These are phyloP conservation scores for Protomyctophum bolini DNA, from an alignment of 2,113 vertebrate genomes.

Conservation along the genomic window DNA sequence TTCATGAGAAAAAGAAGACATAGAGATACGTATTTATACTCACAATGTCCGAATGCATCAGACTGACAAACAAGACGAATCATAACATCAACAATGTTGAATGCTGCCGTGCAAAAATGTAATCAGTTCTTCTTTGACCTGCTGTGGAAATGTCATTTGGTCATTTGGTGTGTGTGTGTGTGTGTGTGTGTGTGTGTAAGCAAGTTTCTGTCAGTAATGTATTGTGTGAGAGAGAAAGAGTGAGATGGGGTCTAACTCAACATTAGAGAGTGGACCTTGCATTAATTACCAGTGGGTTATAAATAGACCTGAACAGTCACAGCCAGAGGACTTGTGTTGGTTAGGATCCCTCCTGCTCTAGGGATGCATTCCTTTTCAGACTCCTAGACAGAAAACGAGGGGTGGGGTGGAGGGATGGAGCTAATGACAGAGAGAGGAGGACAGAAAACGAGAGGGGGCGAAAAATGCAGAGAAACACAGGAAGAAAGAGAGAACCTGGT, in stretches of 20 bases:
- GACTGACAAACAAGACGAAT: slow-evolving; percentile 3
- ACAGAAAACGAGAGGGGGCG: slow-evolving; percentile 5
- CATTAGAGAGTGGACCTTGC: slow-evolving; percentile 62
- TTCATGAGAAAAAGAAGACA: neutral
- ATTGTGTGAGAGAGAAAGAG: slow-evolving; percentile 36
- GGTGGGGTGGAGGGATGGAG: slow-evolving; percentile 10
- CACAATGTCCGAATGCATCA: neutral
- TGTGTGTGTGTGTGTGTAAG: neutral
- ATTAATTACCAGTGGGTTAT: slow-evolving; percentile 75
- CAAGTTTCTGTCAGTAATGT: slow-evolving; percentile 24
- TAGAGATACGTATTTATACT: slow-evolving; percentile 13
- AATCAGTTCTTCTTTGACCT: slow-evolving; percentile 28
- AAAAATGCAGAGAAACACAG: neutral
- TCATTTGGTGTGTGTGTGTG: neutral
- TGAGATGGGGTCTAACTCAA: slow-evolving; percentile 46
- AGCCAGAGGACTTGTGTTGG: slow-evolving; percentile 53
- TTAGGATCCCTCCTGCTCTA: slow-evolving; percentile 61
- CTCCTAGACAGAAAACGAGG: slow-evolving; percentile 37
- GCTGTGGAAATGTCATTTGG: slow-evolving; percentile 11
- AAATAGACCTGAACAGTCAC: slow-evolving; percentile 67
- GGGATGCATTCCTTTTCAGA: slow-evolving; percentile 59
- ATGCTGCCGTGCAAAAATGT: slow-evolving; percentile 20
- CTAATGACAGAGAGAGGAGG: neutral
- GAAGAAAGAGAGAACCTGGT: slow-evolving; percentile 12
- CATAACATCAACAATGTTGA: slow-evolving; percentile 18